These are phyloP conservation scores for Lagopus muta DNA, from an alignment of 2,113 vertebrate species.

Conservation along the genomic window DNA sequence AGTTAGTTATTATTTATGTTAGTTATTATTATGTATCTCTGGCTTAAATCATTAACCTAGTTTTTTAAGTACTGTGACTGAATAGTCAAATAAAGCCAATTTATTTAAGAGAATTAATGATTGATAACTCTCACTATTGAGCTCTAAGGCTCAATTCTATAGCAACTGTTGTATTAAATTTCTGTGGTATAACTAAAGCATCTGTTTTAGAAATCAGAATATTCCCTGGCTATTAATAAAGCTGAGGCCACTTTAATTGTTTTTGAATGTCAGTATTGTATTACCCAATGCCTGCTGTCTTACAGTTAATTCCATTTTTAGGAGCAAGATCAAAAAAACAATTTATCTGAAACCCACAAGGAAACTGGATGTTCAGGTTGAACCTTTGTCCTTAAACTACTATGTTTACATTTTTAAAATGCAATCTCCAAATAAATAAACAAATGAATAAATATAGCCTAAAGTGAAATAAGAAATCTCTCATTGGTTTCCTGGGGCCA, in stretches of 20 bases:
- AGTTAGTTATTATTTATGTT: not conserved
- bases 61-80: not conserved
- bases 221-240: conserved; percentile 66
- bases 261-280: conserved; percentile 54
- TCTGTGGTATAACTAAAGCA: conserved; percentile 49
- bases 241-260: conserved; percentile 56
- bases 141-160: not conserved
- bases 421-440: not conserved
- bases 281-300: conserved; percentile 56
- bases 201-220: conserved; percentile 61
- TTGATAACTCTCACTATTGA: not conserved
- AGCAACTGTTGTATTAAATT: conserved; percentile 38
- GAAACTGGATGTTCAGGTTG: conserved; percentile 44
- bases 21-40: not conserved
- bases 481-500: not conserved
- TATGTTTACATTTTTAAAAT: conserved; percentile 52
- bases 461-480: conserved; percentile 33
- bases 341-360: conserved; percentile 48
- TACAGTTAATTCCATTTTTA: conserved; percentile 57
- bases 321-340: conserved; percentile 55
- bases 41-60: conserved; percentile 26
- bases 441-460: not conserved
- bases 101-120: not conserved
- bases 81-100: conserved; percentile 11
- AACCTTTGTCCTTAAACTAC: conserved; percentile 53